Conservation (phyloP, 2,113 vertebrate genomes). For the Pseudolaguvia tuberculata region DNA sequence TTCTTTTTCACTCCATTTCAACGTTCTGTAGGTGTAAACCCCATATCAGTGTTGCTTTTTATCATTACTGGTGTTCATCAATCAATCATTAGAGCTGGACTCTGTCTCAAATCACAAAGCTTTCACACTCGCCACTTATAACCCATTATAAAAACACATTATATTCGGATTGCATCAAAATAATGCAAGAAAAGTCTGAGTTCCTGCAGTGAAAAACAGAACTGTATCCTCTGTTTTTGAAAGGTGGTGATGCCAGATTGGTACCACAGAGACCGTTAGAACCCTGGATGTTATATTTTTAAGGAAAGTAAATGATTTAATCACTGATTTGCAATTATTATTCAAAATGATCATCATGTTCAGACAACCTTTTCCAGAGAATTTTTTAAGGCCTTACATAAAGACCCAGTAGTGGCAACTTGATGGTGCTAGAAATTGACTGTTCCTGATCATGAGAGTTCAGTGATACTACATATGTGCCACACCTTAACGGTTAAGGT, state of each 20-base stretch:
- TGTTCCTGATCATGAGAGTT: no score
- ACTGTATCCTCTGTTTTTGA: neutral
- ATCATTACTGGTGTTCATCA: constrained; percentile 4
- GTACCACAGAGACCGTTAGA: neutral
- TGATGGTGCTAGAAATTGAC: no score
- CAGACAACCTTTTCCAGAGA: no score
- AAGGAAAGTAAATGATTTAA: no score
- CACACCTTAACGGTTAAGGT: no score
- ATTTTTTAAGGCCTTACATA: no score
- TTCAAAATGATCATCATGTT: no score
- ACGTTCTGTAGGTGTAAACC: neutral
- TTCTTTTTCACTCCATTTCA: neutral
- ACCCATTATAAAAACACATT: neutral
- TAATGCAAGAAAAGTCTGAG: neutral
- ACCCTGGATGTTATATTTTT: no score
- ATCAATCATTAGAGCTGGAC: constrained; percentile 3
- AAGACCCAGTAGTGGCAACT: no score
- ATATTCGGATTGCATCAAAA: neutral
- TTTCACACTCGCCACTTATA: neutral
- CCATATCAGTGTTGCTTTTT: constrained; percentile 3
- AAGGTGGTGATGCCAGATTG: neutral
- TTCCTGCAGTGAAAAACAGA: neutral
- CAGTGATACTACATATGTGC: no score
- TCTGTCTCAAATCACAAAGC: neutral
- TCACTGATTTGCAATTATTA: no score